phyloP scores from a whole-genome alignment of 1,140 invertebrate genomes.

The Brachionus asplanchnoidis region DNA sequence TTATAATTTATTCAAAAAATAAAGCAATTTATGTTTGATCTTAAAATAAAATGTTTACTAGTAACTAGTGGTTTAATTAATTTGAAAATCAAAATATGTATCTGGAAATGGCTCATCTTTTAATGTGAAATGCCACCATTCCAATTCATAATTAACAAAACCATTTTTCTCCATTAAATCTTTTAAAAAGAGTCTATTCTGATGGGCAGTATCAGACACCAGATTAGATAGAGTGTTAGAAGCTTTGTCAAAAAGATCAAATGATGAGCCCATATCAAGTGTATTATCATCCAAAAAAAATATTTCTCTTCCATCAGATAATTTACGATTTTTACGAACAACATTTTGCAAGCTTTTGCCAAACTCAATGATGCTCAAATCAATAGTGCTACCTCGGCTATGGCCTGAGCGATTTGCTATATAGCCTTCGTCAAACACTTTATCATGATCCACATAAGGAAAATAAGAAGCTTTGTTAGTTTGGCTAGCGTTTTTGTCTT shows the following conservation, averaged over 20 bases:
- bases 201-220: not conserved
- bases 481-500: not conserved
- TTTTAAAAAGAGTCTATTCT: not conserved
- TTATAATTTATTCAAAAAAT: no score
- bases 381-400: not conserved
- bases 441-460: not conserved
- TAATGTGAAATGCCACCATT: constrained; percentile 27
- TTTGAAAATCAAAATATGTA: constrained; percentile 19
- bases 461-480: not conserved
- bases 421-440: not conserved
- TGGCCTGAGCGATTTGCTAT: not conserved
- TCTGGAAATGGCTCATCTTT: constrained; percentile 12
- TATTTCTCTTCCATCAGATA: not conserved
- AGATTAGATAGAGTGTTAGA: not conserved
- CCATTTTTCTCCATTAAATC: not conserved
- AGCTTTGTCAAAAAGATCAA: constrained; percentile 6
- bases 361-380: not conserved
- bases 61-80: not conserved
- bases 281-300: not conserved
- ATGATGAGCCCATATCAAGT: not conserved
- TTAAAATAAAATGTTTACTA: no score
- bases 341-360: not conserved
- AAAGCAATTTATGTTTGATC: no score
- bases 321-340: not conserved
- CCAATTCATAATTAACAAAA: not conserved